Base-by-base conservation (phyloP, 2,797 vertebrate genomes). In the Poeciliopsis presidionis region DNA sequence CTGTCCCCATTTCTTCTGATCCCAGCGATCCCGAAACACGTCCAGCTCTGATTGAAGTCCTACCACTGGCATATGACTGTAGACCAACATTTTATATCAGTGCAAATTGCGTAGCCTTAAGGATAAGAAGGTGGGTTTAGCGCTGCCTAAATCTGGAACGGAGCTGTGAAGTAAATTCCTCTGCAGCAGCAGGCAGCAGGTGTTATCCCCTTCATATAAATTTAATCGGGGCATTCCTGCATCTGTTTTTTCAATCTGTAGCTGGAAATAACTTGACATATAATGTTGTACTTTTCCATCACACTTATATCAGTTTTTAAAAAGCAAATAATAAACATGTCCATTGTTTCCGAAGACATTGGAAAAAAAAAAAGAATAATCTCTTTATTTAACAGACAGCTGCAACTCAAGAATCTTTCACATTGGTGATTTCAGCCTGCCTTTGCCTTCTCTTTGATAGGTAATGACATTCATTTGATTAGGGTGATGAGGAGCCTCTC, bases 231-330 rank as follows among this genome's bases (percentile, higher is more conserved):
- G 74, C 18, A 80, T 63, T 41, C 18, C n/a, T 51, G 25, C 25
- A 1, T 78, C 57, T 20, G 65, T 74, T 28, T 1, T 55, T 59
- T 36, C 20, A 13, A 41, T 36, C 49, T 33, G 47, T 65, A 78
- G 30, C 41, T 30, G 69, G 25, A 63, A 53, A 79, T 39, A 65
- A 39, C 61, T 63, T 53, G 12, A 45, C 39, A 49, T n/a, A 46
- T 51, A 59, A 36, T 72, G 41, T 22, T 84, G 81, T 87, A 79
- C 25, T 90, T 84, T 76, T 84, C 9, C 59, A 79, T 88, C 74
- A 76, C 77, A 86, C 0, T 84, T 79, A 73, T n/a, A 5, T 28
- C n/a, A 28, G 16, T 30, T 69, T 25, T 43, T 5, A 43, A 67
- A 43, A 69, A 25, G 16, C 16, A 65, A 1, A 20, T 49, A 33